Conservation (phyloP, 2,113 vertebrate genomes). For the Illadopsis cleaveri region DNA sequence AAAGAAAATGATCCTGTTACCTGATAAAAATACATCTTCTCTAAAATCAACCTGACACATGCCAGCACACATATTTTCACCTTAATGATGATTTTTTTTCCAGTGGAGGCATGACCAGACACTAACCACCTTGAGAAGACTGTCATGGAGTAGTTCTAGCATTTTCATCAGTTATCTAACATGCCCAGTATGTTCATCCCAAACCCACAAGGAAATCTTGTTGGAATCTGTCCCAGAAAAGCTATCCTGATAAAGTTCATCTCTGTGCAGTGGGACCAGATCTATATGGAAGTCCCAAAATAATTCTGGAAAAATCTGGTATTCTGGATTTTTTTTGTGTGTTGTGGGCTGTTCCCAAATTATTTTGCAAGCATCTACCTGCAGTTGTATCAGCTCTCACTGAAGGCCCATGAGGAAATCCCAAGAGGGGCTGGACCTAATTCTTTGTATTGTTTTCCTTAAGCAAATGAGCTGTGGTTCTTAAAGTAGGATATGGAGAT, state of each 20-base stretch:
- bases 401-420: neutral
- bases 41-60: neutral
- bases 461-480: neutral
- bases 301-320: neutral
- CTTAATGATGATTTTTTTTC: neutral
- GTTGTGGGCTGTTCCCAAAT: neutral
- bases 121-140: neutral
- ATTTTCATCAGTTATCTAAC: neutral
- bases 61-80: neutral
- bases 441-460: neutral
- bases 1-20: neutral
- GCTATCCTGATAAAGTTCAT: neutral
- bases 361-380: neutral
- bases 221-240: neutral
- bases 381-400: neutral
- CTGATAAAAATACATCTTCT: neutral
- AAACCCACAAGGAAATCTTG: neutral
- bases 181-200: neutral
- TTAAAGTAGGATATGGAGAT: neutral
- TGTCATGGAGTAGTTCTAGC: neutral
- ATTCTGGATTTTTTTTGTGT: neutral
- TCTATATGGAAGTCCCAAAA: neutral
- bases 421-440: neutral
- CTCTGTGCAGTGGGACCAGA: neutral
- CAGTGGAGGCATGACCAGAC: neutral